Percentiles rank a stretch among this genome's conserved stretches.
These are phyloP conservation scores for Caracal caracal DNA, from an alignment of 2,113 vertebrate genomes.

Conservation along the genomic window DNA sequence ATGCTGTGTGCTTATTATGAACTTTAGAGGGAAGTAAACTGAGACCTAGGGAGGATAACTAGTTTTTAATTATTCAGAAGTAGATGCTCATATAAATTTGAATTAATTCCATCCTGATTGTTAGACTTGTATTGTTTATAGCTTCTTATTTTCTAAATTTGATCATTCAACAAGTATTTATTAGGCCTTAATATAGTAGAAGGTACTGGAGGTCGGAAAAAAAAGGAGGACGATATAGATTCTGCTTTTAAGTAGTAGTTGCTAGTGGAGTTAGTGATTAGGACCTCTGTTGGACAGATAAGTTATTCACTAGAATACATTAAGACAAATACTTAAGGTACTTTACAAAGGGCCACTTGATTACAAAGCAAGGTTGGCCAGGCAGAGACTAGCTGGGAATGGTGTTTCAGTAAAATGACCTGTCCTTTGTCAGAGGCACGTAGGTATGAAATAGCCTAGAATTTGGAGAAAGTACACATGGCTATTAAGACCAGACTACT, in stretches of 20 bases:
- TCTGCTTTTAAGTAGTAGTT: background rate
- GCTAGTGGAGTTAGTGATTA: background rate
- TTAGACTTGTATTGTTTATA: background rate
- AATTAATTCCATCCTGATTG: background rate
- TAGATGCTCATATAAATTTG: background rate
- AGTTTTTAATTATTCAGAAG: background rate
- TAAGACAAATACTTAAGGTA: background rate
- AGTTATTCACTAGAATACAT: background rate
- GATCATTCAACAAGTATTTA: conserved; percentile 30
- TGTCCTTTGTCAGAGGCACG: background rate
- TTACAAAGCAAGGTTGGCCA: background rate
- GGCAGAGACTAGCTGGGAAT: too few relatives aligned
- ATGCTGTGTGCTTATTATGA: background rate
- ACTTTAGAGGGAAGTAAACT: background rate
- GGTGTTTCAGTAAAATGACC: background rate
- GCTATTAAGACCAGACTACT: background rate
- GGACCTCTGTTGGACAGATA: background rate
- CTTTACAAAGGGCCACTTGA: background rate
- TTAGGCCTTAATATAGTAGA: background rate
- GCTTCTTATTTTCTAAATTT: background rate
- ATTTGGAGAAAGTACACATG: background rate
- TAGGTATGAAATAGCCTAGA: background rate
- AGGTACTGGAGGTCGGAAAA: background rate
- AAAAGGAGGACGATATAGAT: background rate
- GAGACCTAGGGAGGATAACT: background rate